A percentile compares a stretch with the other conserved stretches of the same genome.
These are phyloP conservation scores for Blastobasis adustella DNA, from an alignment of 2,888 invertebrate species.

Conservation along the genomic window DNA sequence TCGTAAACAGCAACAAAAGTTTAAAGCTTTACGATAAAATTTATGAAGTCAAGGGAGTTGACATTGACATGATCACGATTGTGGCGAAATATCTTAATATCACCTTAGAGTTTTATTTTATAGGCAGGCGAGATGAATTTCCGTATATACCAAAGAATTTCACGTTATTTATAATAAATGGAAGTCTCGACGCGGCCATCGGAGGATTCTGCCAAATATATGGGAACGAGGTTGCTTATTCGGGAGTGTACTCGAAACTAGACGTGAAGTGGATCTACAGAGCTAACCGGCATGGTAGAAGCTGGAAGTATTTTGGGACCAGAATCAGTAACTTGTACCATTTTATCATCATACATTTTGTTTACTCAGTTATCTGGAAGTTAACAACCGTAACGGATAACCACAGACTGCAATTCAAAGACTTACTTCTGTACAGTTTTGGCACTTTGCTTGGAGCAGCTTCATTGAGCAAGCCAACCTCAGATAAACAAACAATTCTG, in stretches of 20 bases:
- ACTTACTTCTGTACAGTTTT: slow-evolving; percentile 39
- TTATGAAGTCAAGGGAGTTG: slow-evolving; percentile 32
- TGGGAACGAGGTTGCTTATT: slow-evolving; percentile 45
- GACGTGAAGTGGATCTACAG: slow-evolving; percentile 43
- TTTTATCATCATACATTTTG: slow-evolving; percentile 43
- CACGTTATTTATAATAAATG: slow-evolving; percentile 36
- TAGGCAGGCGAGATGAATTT: slow-evolving; percentile 29
- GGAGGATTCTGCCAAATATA: slow-evolving; percentile 50
- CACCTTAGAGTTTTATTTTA: slow-evolving; percentile 33
- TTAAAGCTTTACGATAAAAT: slow-evolving; percentile 32
- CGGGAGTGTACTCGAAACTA: slow-evolving; percentile 46
- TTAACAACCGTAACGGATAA: slow-evolving; percentile 32
- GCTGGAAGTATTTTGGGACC: slow-evolving; percentile 38
- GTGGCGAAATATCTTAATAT: slow-evolving; percentile 40
- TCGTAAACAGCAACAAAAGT: slow-evolving; percentile 23
- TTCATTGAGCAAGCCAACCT: slow-evolving; percentile 31
- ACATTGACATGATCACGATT: slow-evolving; percentile 47
- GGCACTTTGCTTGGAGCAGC: slow-evolving; percentile 44
- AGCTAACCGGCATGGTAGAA: slow-evolving; percentile 31
- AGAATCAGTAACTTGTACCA: slow-evolving; percentile 40
- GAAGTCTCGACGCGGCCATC: slow-evolving; percentile 43
- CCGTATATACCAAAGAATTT: slow-evolving; percentile 22
- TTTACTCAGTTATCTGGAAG: slow-evolving; percentile 36
- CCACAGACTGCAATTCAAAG: slow-evolving; percentile 21
- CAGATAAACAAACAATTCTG: slow-evolving; percentile 43